Conservation (phyloP, 2,797 vertebrate species). For the Champsocephalus esox region DNA sequence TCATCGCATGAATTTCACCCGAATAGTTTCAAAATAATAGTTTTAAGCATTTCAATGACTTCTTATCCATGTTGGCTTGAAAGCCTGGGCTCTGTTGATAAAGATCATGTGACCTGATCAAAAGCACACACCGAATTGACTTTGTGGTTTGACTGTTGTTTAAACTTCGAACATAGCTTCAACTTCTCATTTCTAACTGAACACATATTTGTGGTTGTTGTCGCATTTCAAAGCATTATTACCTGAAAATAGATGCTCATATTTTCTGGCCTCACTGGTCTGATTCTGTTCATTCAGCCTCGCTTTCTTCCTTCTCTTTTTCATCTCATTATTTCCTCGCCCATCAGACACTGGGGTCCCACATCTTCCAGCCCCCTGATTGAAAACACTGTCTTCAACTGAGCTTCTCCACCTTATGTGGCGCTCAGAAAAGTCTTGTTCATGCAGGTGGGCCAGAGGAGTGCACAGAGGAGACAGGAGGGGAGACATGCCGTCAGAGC, state of each 20-base stretch:
- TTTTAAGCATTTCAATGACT: too few relatives aligned
- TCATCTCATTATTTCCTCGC: slow-evolving; percentile 7
- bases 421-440: slow-evolving; percentile 2
- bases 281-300: slow-evolving; percentile 22
- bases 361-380: not conserved
- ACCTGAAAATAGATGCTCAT: slow-evolving; percentile 70
- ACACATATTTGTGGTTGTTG: not conserved
- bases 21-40: too few relatives aligned
- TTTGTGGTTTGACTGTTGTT: not conserved
- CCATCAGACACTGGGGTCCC: not conserved
- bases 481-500: slow-evolving; percentile 77
- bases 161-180: not conserved
- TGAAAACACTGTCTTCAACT: not conserved
- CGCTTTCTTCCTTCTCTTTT: not conserved
- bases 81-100: not conserved
- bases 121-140: not conserved
- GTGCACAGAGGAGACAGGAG: slow-evolving; percentile 78
- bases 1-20: too few relatives aligned
- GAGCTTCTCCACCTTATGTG: slow-evolving; percentile 8
- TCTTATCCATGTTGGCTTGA: too few relatives aligned
- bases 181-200: slow-evolving; percentile 1
- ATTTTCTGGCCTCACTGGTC: slow-evolving; percentile 6
- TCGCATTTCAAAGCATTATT: slow-evolving; percentile 1
- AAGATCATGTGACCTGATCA: not conserved
- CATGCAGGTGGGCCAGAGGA: not conserved